Conservation (phyloP, 1,140 invertebrate species). For the Pararge aegeria region DNA sequence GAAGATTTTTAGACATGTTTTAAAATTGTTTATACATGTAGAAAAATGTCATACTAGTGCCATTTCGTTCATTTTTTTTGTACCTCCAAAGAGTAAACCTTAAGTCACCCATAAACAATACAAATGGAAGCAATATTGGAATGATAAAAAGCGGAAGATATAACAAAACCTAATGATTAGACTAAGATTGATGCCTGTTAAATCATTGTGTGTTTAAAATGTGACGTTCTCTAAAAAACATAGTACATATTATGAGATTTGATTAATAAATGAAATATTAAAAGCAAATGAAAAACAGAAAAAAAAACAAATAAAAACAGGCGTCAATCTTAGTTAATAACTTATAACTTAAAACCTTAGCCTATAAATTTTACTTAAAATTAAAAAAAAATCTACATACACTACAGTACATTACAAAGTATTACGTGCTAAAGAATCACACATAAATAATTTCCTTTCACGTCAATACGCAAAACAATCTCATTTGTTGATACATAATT, state of each 20-base stretch:
- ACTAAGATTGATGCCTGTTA: constrained; percentile 37
- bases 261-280: constrained; percentile 15
- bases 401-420: constrained; percentile 48
- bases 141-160: constrained; percentile 52
- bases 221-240: constrained; percentile 9
- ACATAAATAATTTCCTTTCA: constrained; percentile 75
- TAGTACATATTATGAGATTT: constrained; percentile 12
- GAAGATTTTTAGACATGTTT: neutral
- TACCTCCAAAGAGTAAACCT: constrained; percentile 4
- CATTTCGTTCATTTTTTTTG: too few relatives aligned
- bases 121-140: constrained; percentile 35
- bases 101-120: constrained; percentile 15
- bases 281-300: constrained; percentile 9
- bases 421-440: constrained; percentile 68
- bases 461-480: constrained; percentile 63
- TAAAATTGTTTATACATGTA: neutral
- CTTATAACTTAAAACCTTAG: constrained; percentile 29
- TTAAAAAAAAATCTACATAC: constrained; percentile 37
- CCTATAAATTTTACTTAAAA: constrained; percentile 24
- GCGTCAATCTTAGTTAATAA: constrained; percentile 41
- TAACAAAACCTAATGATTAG: constrained; percentile 31
- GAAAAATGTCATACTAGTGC: too few relatives aligned
- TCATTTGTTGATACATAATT: constrained; percentile 52
- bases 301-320: constrained; percentile 20
- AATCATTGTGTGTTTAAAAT: neutral